Base-by-base conservation (phyloP, 2,888 invertebrate genomes). In the Pilophorus perplexus region DNA sequence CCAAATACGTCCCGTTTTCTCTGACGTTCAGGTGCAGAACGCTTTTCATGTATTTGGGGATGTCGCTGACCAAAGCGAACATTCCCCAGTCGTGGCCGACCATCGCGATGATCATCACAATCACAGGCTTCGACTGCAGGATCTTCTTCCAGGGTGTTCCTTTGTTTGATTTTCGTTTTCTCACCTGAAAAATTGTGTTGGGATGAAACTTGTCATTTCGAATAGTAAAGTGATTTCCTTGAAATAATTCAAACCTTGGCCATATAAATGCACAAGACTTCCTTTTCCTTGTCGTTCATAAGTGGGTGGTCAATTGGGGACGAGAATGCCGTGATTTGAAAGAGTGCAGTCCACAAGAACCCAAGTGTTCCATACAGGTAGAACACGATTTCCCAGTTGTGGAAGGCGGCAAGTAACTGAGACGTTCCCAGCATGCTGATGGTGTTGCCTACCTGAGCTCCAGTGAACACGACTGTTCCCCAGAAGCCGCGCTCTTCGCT, bases 81-180 rank as follows among this genome's bases (percentile, higher is more conserved):
- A 85, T 84, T 2, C 85, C 85, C 83, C 85, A 86, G 73, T 85
- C 85, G 75, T 86, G 85, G 5, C 81, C 80, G 23, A 74, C 70
- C 72, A 76, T 71, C 12, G 71, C 72, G 3, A 70, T 57, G 4
- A 71, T 67, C 52, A 72, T 67, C 4, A 87, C 76, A 74, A 74
- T 75, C 10, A 77, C 72, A 14, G 77, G 77, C 22, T 73, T 54
- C 3, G 75, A 76, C 5, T 67, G 85, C n/a, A 87, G 77, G 54
- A 90, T 86, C 0, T 80, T 80, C 72, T 80, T 82, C 88, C 88
- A 89, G 0, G 89, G 89, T 27, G 86, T 85, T 0, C 83, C 79
- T 28, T 40, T 42, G 14, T 66, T 66, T 3, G 25, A 33, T 46
- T 46, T 64, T 22, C 64, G 20, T 25, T 66, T 66, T 18, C 66